Base-by-base conservation (phyloP, 2,888 invertebrate genomes). In the Spodoptera picta region DNA sequence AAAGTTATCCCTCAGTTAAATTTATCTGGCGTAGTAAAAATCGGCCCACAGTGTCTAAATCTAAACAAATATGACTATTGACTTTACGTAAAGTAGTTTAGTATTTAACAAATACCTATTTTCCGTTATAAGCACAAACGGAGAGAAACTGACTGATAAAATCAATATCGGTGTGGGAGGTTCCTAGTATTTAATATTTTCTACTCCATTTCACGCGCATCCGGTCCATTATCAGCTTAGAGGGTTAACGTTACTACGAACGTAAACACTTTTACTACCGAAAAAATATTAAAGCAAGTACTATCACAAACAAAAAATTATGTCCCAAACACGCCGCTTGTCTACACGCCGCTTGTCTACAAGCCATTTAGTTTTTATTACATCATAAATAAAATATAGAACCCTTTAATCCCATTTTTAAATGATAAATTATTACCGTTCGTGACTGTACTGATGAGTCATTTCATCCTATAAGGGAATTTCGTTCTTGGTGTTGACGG, bases 391-490 rank as follows among this genome's bases (percentile, higher is more conserved):
- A 71, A 68, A 76, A 60, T 46, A 57, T 47, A 31, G 42, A 48
- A 41, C 44, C 43, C 47, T 58, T 50, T 58, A 65, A 62, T 62
- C 36, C 19, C n/a, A 48, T 60, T 70, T 67, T 73, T 60, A n/a
- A 75, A 77, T 70, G 61, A 62, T 66, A 69, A 67, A 56, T 62
- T 62, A 69, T 76, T 65, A 60, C 66, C 59, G 67, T 31, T 66
- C 70, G 71, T 65, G 65, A 69, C 70, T 72, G 69, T 74, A 76
- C 73, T 57, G 61, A 78, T 69, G 72, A 77, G 57, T 75, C 58
- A 75, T 63, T 47, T 55, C 45, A 64, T 45, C 10, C 0, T 31
- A 53, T 44, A 31, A 65, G 52, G 50, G 7, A 71, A 60, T 69
- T 60, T 53, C 19, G 23, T 14, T 52, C 67, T 53, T 68, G 63